A percentile compares a stretch with the other conserved stretches of the same genome.
Conservation (phyloP, 2,797 vertebrate genomes). For the Chaenodraco wilsoni region DNA sequence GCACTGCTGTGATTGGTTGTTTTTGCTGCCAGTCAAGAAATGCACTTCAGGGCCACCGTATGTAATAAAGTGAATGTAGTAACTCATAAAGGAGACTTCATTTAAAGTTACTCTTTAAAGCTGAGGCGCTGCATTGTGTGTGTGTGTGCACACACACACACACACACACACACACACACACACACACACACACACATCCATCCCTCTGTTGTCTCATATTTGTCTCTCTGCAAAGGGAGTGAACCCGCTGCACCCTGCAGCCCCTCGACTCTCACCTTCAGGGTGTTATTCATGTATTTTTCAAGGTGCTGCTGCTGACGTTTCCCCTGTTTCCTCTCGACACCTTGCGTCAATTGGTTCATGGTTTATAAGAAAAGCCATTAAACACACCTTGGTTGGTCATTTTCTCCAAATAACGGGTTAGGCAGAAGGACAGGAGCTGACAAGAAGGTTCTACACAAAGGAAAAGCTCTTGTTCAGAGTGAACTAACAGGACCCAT, state of each 20-base stretch:
- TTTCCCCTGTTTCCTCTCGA: conserved; percentile 23
- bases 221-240: conserved; percentile 13
- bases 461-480: conserved; percentile 10
- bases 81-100: no score
- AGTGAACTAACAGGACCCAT: conserved; percentile 20
- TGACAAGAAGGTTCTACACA: conserved; percentile 8
- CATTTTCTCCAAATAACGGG: conserved; percentile 25
- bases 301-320: conserved; percentile 42
- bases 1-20: no score
- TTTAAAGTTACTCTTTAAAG: no score
- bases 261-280: conserved; percentile 1
- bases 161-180: no score
- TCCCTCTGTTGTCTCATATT: background rate
- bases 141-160: no score
- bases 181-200: background rate
- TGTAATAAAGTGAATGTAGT: no score
- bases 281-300: conserved; percentile 57
- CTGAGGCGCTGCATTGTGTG: no score
- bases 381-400: conserved; percentile 55
- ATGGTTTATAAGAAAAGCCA: conserved; percentile 50
- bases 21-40: no score
- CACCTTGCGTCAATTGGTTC: conserved; percentile 31
- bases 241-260: background rate
- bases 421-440: conserved; percentile 29
- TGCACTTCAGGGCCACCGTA: no score